A percentile compares a stretch with the other conserved stretches of the same genome.
Evolutionary conservation across 1,140 invertebrate species (phyloP).

Genomic region (Heliconius congener): DNA sequence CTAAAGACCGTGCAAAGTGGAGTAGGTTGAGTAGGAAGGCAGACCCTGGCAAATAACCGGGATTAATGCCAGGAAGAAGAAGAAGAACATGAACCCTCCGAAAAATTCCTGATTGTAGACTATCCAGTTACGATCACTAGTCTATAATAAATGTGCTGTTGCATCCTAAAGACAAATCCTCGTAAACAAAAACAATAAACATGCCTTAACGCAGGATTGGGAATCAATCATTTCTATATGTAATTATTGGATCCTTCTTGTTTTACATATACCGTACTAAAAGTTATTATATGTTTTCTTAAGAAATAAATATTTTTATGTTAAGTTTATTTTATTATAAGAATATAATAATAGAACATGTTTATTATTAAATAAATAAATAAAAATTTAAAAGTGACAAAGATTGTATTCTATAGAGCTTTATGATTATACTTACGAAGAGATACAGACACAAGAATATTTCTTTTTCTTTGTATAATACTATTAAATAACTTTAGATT

Average conservation of each 20-base stretch:
- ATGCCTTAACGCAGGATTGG: neutral
- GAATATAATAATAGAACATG: neutral
- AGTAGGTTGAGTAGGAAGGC: too few relatives aligned
- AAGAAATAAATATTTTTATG: too few relatives aligned
- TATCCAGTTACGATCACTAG: too few relatives aligned
- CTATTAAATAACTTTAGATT: slow-evolving; percentile 15
- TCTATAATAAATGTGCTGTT: too few relatives aligned
- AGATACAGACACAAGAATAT: neutral
- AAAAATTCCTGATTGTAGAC: too few relatives aligned
- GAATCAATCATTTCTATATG: neutral
- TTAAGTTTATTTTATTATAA: too few relatives aligned
- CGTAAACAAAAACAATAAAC: neutral
- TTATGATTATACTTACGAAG: neutral
- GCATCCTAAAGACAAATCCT: neutral
- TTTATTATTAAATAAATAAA: neutral
- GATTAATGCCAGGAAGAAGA: too few relatives aligned
- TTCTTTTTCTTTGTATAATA: neutral
- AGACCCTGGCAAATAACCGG: too few relatives aligned
- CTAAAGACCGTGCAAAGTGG: too few relatives aligned
- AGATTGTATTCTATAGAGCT: neutral
- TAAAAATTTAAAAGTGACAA: neutral
- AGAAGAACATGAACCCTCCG: too few relatives aligned
- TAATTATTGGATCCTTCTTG: neutral
- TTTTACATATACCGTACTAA: neutral
- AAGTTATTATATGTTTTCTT: neutral